Evolutionary conservation across 2,113 vertebrate genomes (phyloP), one percentile per base, ranked within the genome.

Genomic region (Sardina pilchardus): DNA sequence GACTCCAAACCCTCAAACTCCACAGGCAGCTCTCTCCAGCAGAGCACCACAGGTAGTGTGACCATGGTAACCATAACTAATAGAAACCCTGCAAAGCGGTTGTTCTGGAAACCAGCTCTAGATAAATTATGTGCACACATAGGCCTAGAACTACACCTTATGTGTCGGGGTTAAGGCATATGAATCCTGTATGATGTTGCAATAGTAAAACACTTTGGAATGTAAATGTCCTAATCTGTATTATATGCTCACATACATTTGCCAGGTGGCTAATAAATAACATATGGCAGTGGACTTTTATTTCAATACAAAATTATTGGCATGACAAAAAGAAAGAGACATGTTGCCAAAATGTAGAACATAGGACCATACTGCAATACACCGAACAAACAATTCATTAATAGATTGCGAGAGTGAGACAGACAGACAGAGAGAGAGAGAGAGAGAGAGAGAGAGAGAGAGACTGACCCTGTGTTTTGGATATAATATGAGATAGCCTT

Each of bases 21-120:
- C 71, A 78, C 71, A 78, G 71, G 14, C 12, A 78, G 71, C 71
- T 34, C 71, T 34, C 71, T 4, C 12, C 71, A 39, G 71, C 30
- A 78, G 34, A 78, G 10, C 71, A 78, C 30, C 71, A 36, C 71
- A 78, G 71, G 71, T 78, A 78, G 71, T 36, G 71, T 78, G 14
- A 78, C 71, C 71, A 78, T 78, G 71, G 71, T 30, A 78, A 36
- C 71, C 16, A 71, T 6, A 71, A 71, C 63, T 16, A 78, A 34
- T 78, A 34, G 30, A 34, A 10, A 30, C 12, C 30, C 67, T 78
- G 26, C 12, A 34, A 78, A 34, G 5, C 30, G 36, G 71, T 78
- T 78, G 71, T 30, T 34, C 12, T 78, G 30, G 71, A 30, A 78
- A 78, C 71, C 71, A 14, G 30, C 9, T 12, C 71, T 17, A 3